Conservation (phyloP, 2,888 invertebrate genomes). For the Nomada hirtipes region DNA sequence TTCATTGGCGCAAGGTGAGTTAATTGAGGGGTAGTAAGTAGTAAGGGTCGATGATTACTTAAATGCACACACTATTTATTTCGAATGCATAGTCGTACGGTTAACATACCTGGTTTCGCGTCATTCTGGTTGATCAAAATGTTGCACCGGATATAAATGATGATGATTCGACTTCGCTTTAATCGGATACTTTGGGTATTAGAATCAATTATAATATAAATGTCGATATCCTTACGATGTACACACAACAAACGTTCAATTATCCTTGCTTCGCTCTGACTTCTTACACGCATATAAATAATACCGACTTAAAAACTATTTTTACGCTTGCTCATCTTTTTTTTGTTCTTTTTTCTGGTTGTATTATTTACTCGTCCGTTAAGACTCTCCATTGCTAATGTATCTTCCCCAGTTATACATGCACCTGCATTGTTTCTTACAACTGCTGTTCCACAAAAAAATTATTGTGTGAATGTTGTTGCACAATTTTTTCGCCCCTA, state of each 20-base stretch:
- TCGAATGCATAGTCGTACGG: constrained; percentile 83
- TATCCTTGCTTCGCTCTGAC: constrained; percentile 70
- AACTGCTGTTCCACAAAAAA: constrained; percentile 31
- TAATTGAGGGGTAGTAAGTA: constrained; percentile 44
- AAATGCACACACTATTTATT: constrained; percentile 84
- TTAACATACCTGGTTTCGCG: constrained; percentile 79
- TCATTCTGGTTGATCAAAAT: constrained; percentile 63
- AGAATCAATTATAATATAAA: constrained; percentile 77
- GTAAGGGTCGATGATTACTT: constrained; percentile 60
- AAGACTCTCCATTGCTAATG: too few relatives aligned
- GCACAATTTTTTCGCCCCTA: neutral
- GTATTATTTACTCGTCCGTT: constrained; percentile 61
- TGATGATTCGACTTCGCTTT: constrained; percentile 71
- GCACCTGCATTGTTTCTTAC: constrained; percentile 3
- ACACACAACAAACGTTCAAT: constrained; percentile 81
- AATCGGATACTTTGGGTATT: constrained; percentile 75
- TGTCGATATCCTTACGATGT: constrained; percentile 77
- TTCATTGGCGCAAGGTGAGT: neutral
- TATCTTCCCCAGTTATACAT: too few relatives aligned
- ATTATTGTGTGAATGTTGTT: constrained; percentile 56
- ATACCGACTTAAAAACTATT: constrained; percentile 82
- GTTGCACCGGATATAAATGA: constrained; percentile 78
- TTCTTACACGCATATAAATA: constrained; percentile 83
- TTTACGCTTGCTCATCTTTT: constrained; percentile 57
- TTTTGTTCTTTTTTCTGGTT: neutral